Conservation (phyloP, 23 tunicate species). For the Botrylloides violaceus region DNA sequence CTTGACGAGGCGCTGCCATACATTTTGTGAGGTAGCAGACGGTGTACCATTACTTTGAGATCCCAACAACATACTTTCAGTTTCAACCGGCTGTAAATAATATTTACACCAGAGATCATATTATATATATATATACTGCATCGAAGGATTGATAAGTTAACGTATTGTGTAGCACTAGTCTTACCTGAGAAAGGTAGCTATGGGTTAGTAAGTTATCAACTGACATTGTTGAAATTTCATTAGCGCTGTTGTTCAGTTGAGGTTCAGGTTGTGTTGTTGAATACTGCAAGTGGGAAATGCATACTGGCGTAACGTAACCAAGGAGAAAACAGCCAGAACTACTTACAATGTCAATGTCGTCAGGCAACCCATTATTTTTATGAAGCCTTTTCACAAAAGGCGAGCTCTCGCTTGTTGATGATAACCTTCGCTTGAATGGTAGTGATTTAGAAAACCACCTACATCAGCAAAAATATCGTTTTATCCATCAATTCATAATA, state of each 20-base stretch:
- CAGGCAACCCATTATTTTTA: neutral
- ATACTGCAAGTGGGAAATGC: constrained; percentile 32
- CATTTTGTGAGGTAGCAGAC: constrained; percentile 33
- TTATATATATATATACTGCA: no score
- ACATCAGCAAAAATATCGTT: neutral
- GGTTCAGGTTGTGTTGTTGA: constrained; percentile 83
- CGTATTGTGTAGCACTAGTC: no score
- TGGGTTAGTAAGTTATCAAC: constrained; percentile 59
- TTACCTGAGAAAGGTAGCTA: constrained; percentile 59
- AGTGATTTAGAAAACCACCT: constrained; percentile 73
- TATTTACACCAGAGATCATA: neutral
- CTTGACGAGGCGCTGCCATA: constrained; percentile 41
- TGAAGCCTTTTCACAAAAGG: constrained; percentile 34
- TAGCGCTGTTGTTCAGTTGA: constrained; percentile 16
- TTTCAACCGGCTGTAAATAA: constrained; percentile 52
- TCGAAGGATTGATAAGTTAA: neutral
- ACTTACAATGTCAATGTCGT: neutral
- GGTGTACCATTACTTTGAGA: constrained; percentile 55
- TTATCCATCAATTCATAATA: neutral
- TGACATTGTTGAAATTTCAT: constrained; percentile 54
- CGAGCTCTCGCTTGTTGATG: constrained; percentile 45
- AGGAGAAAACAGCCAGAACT: no score
- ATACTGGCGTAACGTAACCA: no score
- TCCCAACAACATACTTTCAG: constrained; percentile 48
- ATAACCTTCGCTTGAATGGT: constrained; percentile 50